Evolutionary conservation across 2,113 vertebrate genomes (phyloP).

Genomic region (Actenoides hombroni): DNA sequence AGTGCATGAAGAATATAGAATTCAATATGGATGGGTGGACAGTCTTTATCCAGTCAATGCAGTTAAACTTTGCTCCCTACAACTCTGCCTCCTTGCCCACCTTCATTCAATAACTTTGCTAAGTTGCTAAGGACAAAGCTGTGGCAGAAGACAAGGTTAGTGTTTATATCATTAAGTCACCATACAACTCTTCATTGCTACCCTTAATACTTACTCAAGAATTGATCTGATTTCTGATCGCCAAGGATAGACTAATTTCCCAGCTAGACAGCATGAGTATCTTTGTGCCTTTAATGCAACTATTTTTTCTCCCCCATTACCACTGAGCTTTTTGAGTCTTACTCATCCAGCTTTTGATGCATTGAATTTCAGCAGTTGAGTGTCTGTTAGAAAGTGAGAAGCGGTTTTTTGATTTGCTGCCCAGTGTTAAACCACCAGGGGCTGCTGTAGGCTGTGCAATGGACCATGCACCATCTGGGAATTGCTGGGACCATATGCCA

Average conservation of each 20-base stretch:
- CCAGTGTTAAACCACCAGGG: conserved; percentile 10
- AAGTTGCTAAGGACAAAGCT: neutral
- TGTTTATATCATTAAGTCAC: neutral
- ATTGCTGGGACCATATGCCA: conserved; percentile 22
- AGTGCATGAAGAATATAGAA: neutral
- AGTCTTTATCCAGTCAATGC: neutral
- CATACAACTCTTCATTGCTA: neutral
- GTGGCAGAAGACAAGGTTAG: neutral
- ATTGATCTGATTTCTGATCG: neutral
- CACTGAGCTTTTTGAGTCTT: neutral
- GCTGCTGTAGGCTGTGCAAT: conserved; percentile 18
- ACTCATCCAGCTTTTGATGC: neutral
- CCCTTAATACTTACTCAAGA: neutral
- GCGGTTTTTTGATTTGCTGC: conserved; percentile 17
- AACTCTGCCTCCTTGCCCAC: accelerated
- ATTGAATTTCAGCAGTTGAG: neutral
- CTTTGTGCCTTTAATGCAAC: neutral
- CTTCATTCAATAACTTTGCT: neutral
- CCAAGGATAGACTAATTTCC: neutral
- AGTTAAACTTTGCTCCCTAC: neutral
- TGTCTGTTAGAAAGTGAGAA: neutral
- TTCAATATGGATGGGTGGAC: neutral
- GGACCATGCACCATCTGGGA: conserved; percentile 16
- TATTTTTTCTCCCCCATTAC: neutral
- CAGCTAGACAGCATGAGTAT: neutral